Evolutionary conservation across 2,888 invertebrate genomes (phyloP), one percentile per base, ranked within the genome.

Genomic region (Synanthedon myopaeformis): DNA sequence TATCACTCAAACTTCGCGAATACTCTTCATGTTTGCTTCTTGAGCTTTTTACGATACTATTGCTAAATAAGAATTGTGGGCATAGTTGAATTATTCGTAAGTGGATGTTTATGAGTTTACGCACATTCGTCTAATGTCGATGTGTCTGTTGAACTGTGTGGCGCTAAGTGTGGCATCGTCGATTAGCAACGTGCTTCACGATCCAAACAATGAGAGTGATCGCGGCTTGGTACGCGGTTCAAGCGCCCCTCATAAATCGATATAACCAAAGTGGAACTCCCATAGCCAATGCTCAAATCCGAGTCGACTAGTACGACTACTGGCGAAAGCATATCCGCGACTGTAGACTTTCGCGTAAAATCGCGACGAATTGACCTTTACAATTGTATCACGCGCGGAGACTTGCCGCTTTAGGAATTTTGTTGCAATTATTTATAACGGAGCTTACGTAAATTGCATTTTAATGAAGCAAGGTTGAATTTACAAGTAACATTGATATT

Each of bases 181-280:
- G 69, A 79, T 77, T 82, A 74, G 82, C 82, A 82, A 82, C 83
- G 73, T 75, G 78, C 73, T 72, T 77, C 69, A 69, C 72, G 63
- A 75, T 72, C 74, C 82, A 85, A 85, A 85, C 85, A 87, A 83
- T 84, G 77, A 77, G 86, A 73, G 82, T 79, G 79, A 76, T 87
- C 84, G 77, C 85, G 67, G 79, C 71, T 74, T 83, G 86, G 85
- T 84, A 86, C 86, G 79, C 72, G 70, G 65, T 69, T 66, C 65
- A 64, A 69, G 62, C 68, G 66, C 71, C 70, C 67, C 35, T 67
- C 61, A 60, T 63, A 64, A 77, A 84, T 86, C 86, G 79, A 86
- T 86, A 81, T 60, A 58, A 66, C 65, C 65, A 67, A 51, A 68
- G 65, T 63, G 59, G 69, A 69, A 67, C 69, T 71, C 71, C 70